Evolutionary conservation across 1,140 invertebrate genomes (phyloP).

Genomic region (Ladona fulva): DNA sequence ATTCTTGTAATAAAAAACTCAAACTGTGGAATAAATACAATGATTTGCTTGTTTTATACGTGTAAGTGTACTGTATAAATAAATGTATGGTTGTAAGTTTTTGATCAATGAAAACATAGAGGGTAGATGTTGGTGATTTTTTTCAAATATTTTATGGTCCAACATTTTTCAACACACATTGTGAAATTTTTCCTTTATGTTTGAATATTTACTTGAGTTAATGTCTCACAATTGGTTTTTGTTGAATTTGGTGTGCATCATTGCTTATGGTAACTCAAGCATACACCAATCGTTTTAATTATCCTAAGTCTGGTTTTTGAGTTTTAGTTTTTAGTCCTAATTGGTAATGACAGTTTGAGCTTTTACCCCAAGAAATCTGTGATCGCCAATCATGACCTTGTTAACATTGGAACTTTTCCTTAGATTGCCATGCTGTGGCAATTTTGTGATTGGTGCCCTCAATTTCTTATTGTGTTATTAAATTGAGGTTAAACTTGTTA

Average conservation of each 20-base stretch:
- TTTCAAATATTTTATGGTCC: background rate
- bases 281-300: too few species aligned
- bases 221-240: too few species aligned
- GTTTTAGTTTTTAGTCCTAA: too few species aligned
- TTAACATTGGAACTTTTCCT: background rate
- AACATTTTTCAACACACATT: background rate
- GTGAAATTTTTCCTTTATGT: background rate
- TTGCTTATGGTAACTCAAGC: too few species aligned
- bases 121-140: background rate
- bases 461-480: background rate
- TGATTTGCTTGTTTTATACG: conserved; percentile 7
- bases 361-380: background rate
- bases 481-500: background rate
- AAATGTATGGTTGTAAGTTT: background rate
- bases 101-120: conserved; percentile 1
- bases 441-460: conserved; percentile 6
- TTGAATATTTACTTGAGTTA: too few species aligned
- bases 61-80: conserved; percentile 7
- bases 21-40: background rate
- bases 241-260: too few species aligned
- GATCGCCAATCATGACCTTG: background rate
- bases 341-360: background rate
- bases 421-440: background rate
- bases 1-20: background rate
- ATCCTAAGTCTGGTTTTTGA: too few species aligned